Evolutionary conservation across 1,140 invertebrate genomes (phyloP), one percentile per base, ranked within the genome.

Genomic region (Caenorhabditis remanei): DNA sequence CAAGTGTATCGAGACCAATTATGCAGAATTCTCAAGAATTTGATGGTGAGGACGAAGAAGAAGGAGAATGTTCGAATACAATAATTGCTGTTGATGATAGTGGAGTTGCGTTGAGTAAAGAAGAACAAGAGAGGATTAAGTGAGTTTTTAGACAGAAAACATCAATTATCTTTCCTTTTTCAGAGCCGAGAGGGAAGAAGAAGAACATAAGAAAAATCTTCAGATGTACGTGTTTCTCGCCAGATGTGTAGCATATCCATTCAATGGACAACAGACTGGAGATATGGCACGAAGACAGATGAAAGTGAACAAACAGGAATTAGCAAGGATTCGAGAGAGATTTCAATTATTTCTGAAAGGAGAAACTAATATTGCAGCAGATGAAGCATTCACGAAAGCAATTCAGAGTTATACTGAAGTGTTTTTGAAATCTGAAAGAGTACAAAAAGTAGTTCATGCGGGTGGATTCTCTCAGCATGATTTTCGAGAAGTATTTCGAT

Each of bases 211-310:
- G 93, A 95, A 95, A 67, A 95, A 96, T 83, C 95, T 99, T 61
- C 98, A 99, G 93, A 94, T 99, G 40, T 99, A 99, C 93, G 98
- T 99, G 85, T 99, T 99, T 93, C 96, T 99, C 90, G 97, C 97
- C 89, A 94, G 98, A 93, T 99, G 98, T 94, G 95, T 99, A 92
- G 97, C 98, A 4, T 99, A 99, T 94, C 98, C 98, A 9, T 99
- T 99, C 94, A 99, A 99, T 94, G 97, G 97, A 7, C 99, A 99
- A 94, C 98, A 99, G 93, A 97, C 97, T 0, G 98, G 96, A 24
- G 98, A 99, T 93, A 97, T 99, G 97, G 97, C 96, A 19, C 94
- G 96, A 91, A 94, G 97, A 84, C 96, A 97, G 91, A 95, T 95
- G 79, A 99, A 99, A 95, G 96, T 99, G 83, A 97, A 96, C 46